Evolutionary conservation across 2,113 vertebrate species (phyloP), one percentile per base, ranked within the genome.

Genomic region (Gnathonemus longibarbis): DNA sequence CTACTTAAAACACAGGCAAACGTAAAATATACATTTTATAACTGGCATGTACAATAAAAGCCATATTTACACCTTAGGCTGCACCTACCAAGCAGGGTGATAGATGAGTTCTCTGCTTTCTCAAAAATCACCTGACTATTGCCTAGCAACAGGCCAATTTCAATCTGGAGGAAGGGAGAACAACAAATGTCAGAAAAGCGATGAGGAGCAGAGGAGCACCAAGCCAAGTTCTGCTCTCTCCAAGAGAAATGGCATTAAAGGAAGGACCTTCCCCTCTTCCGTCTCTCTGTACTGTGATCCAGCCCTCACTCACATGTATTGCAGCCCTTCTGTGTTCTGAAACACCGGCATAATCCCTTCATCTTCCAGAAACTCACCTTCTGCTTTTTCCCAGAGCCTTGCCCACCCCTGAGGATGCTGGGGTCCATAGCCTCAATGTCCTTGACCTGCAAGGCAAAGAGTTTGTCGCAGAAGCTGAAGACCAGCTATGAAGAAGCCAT

Each of bases 101-200:
- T 92, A 15, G 98, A 97, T 0, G 98, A 99, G 92, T 91, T 98
- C 91, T 98, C 98, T 1, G 97, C 95, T 94, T 99, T 99, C 93
- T 99, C 98, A 95, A 99, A 99, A 89, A 98, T 95, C 94, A 99
- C 97, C 92, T 99, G 98, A 92, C 98, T 98, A 95, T 99, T 97
- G 84, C 96, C 96, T 91, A 98, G 91, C 93, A 99, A 94, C 95
- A 99, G 95, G 45, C 98, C 98, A 53, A 98, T 92, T 1, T 97
- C 95, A 0, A 98, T 97, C 97, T 98, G 94, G 39, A 90, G 86
- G 74, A 17, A 89, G 17, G 5, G 80, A 88, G 35, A 58, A 77
- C 6, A 19, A 42, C 31, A 62, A 9, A n/a, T 0, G 58, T 9
- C n/a, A 31, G 74, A 66, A 52, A 50, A 48, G 5, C 0, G 19